Conservation (phyloP, 2,113 vertebrate genomes). For the Dinomys branickii region DNA sequence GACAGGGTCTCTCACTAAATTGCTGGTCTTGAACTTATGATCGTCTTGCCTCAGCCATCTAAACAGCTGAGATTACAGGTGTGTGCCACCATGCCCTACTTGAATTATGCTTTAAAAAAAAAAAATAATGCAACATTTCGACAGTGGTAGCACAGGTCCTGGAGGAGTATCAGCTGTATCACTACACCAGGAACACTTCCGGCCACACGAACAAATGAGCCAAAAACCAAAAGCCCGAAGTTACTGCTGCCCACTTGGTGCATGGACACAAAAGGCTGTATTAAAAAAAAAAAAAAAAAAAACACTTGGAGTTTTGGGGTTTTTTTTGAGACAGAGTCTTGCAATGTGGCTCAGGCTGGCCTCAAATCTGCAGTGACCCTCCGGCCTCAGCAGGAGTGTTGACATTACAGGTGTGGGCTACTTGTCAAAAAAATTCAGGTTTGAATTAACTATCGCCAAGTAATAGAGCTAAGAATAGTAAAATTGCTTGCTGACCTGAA, state of each 20-base stretch:
- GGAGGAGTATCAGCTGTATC: conserved; percentile 5
- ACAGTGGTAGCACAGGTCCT: neutral
- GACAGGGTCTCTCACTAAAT: neutral
- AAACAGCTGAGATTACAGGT: neutral
- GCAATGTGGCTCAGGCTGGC: neutral
- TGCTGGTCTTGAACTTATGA: neutral
- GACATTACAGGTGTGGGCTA: neutral
- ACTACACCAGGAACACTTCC: neutral
- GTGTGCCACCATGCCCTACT: neutral
- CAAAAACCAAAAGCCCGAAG: neutral
- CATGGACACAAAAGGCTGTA: neutral
- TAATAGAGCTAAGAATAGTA: no score
- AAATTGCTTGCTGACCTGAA: no score
- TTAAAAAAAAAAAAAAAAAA: conserved; percentile 9
- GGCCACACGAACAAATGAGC: conserved; percentile 18
- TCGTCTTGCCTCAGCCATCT: neutral
- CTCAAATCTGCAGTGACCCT: neutral
- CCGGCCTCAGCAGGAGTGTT: neutral
- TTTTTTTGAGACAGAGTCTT: neutral
- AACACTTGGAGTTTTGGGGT: no score
- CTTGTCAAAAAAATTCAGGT: neutral
- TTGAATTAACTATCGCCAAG: conserved; percentile 12
- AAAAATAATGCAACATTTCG: neutral
- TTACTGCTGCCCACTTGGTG: neutral
- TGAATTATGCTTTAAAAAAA: conserved; percentile 32